phyloP scores from a whole-genome alignment of 2,888 invertebrate species.

The Choristoneura rosaceana region DNA sequence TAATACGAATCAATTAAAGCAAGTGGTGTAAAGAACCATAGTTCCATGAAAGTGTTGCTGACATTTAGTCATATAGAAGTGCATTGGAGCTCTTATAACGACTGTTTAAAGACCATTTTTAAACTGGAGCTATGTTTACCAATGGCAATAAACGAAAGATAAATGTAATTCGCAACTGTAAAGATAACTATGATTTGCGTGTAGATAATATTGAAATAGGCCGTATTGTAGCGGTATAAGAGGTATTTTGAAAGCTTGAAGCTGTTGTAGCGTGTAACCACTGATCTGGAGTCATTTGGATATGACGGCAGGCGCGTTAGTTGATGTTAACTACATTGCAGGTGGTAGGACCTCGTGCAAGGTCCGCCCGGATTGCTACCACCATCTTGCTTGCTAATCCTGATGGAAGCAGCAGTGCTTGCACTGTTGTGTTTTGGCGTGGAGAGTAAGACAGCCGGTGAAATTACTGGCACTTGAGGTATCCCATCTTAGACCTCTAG shows the following conservation, averaged over 20 bases:
- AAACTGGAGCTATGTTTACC: neutral
- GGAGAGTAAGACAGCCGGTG: too few relatives aligned
- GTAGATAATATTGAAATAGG: neutral
- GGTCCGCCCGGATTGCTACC: too few relatives aligned
- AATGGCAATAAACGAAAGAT: neutral
- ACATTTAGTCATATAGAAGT: conserved; percentile 14
- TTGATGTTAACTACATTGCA: too few relatives aligned
- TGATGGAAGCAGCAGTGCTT: too few relatives aligned
- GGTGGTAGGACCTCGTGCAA: too few relatives aligned
- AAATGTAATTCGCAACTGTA: too few relatives aligned
- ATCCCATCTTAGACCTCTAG: too few relatives aligned
- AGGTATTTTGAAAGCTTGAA: neutral
- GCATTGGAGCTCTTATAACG: conserved; percentile 18
- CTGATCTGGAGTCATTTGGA: conserved; percentile 10
- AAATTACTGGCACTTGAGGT: too few relatives aligned
- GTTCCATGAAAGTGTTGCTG: conserved; percentile 41
- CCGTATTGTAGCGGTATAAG: neutral
- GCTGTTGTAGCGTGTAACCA: conserved; percentile 8
- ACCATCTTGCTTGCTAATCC: too few relatives aligned
- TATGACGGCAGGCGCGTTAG: too few relatives aligned
- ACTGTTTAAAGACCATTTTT: neutral
- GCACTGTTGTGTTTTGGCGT: too few relatives aligned
- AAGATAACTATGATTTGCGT: conserved; percentile 18
- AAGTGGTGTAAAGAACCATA: conserved; percentile 42
- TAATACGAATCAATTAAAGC: conserved; percentile 55